phyloP scores from a whole-genome alignment of 2,113 vertebrate species.

The Eclectus roratus region DNA sequence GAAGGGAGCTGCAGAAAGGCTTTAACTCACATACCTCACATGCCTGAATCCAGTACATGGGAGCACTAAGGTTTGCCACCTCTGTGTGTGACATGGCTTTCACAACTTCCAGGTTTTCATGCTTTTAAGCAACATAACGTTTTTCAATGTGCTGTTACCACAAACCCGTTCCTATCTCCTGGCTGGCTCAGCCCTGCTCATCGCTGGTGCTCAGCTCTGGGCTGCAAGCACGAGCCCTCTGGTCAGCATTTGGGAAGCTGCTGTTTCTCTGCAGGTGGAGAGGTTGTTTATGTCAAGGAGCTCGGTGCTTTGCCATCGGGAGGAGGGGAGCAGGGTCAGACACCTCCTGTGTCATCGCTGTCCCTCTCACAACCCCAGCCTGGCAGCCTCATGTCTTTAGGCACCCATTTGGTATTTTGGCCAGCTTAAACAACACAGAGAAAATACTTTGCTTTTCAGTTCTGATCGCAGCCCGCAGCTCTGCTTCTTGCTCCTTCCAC shows the following conservation, averaged over 20 bases:
- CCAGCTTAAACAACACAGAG: not conserved
- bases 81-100: not conserved
- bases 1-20: not conserved
- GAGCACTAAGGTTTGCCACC: not conserved
- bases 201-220: not conserved
- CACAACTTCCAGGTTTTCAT: not conserved
- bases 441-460: not conserved
- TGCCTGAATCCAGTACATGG: too few relatives aligned
- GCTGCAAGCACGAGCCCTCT: accelerated
- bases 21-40: not conserved
- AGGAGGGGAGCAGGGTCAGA: not conserved
- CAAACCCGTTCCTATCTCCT: not conserved
- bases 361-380: not conserved
- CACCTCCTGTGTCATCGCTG: accelerated
- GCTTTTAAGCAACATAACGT: not conserved
- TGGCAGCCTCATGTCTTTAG: not conserved
- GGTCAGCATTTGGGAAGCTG: not conserved
- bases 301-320: not conserved
- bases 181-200: accelerated
- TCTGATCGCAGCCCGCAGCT: not conserved
- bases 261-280: not conserved
- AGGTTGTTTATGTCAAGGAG: not conserved
- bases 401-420: not conserved
- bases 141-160: not conserved
- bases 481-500: not conserved